Base-by-base conservation (phyloP, 2,113 vertebrate species). In the Epinephelus cyanopodus region DNA sequence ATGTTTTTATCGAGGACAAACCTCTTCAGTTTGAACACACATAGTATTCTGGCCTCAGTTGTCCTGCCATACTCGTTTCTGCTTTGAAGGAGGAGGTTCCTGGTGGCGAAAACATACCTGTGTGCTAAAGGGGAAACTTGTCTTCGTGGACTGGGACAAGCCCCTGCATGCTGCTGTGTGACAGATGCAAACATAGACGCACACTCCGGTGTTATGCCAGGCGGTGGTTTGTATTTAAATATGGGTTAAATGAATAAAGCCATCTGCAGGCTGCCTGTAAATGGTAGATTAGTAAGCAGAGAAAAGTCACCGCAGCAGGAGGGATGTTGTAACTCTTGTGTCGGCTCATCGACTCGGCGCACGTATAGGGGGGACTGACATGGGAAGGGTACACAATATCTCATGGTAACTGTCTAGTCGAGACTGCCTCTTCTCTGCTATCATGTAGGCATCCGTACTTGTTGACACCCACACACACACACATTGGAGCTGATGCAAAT, bases 261-360 rank as follows among this genome's bases (percentile, higher is more conserved):
- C 81, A 87, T 87, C 78, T 90, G 87, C 50, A 48, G 65, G 75
- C 83, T 78, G 67, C 86, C 63, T 90, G 84, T 90, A 90, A 92
- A 89, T 79, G 76, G 63, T 58, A 88, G 89, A 93, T 93, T 90
- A 92, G 83, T 77, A 58, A 80, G 54, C 77, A 56, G 84, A 85
- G 87, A 81, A 85, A 89, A 85, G 82, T 74, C 86, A 62, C 79
- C 50, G 37, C 72, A 82, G 85, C 64, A 68, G 86, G 72, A 66
- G 79, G 79, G 80, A 80, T 54, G 70, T 60, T 74, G 42, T 54
- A 82, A 70, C 54, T 83, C 73, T 47, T 63, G 42, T 81, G 80
- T 79, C 45, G n/a, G 66, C 79, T 87, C 85, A 63, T 77, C 60
- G 65, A 56, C 78, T 90, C 72, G 21, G 82, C 77, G 60, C 74